Evolutionary conservation across 2,113 vertebrate genomes (phyloP), one percentile per base, ranked within the genome.

Genomic region (Harpagus bidentatus): DNA sequence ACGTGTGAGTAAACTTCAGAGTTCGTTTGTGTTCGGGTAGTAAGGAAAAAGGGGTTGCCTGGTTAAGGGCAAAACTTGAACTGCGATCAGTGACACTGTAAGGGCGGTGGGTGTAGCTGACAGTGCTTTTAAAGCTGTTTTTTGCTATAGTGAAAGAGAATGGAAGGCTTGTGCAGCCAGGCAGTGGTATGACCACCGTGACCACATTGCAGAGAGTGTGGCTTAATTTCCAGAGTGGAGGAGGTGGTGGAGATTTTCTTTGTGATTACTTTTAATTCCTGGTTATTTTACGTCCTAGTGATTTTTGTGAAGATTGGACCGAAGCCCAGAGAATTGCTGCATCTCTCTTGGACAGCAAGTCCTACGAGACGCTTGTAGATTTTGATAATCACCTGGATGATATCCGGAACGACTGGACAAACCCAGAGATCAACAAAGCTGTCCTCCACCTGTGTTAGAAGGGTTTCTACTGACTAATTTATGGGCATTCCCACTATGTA

Each of bases 351-450:
- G 99, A 99, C 95, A 98, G 98, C 98, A 98, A 98, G 36, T 99
- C 99, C 81, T 99, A 99, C 7, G 99, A 99, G 93, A 98, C 98
- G 0, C 98, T 99, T 6, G 98, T 99, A 94, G 99, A 99, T 98
- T 99, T 99, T 55, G 99, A 99, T 95, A 99, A 99, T 96, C 99
- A 99, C 97, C 97, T 99, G 97, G 99, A 99, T 40, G 99, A 99
- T 95, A 99, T 99, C 61, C 98, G 99, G 71, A 99, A 99, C 7
- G 99, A 99, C 98, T 99, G 99, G 99, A 99, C 99, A 50, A 99
- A 99, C 96, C 99, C 99, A 0, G 99, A 99, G 96, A 99, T 99
- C 97, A 99, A 99, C 97, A 99, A 99, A 96, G 99, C 99, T 1
- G 99, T 99, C 70, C 98, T 99, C 79, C 99, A 99, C 97, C 98